Evolutionary conservation across 2,888 invertebrate genomes (phyloP).

Genomic region (Entomobrya multifasciata): DNA sequence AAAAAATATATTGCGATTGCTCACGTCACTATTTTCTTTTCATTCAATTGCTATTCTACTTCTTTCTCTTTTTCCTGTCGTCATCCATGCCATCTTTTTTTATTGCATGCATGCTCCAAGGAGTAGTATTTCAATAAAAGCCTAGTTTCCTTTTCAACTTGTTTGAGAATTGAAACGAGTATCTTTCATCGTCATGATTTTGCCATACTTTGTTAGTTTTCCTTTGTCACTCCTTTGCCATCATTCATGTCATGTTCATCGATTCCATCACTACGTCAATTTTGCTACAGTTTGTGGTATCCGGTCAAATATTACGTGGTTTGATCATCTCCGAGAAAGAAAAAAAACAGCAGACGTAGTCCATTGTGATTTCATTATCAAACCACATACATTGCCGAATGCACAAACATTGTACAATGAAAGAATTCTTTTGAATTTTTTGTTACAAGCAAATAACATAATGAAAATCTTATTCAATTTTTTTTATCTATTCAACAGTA

Average conservation of each 20-base stretch:
- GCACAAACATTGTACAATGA: no score
- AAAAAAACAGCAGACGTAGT: no score
- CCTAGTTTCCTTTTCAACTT: background rate
- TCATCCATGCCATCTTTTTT: background rate
- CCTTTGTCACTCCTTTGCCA: background rate
- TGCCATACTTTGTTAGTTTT: background rate
- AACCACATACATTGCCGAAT: no score
- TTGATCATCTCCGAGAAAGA: no score
- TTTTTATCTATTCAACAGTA: slow-evolving; percentile 84
- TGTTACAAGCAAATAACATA: background rate
- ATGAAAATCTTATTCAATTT: background rate
- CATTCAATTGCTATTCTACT: slow-evolving; percentile 27
- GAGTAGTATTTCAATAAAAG: background rate
- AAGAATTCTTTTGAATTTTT: no score
- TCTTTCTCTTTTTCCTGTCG: no score
- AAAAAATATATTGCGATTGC: slow-evolving; percentile 45
- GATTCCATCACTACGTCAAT: background rate
- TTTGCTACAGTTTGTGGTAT: no score
- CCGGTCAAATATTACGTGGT: no score
- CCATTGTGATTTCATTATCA: no score
- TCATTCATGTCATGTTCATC: background rate
- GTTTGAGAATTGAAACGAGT: background rate
- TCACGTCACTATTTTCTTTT: slow-evolving; percentile 41
- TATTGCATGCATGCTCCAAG: background rate
- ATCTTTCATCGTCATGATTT: background rate